These are phyloP conservation scores for Lerista edwardsae DNA, from an alignment of 2,797 vertebrate genomes.

Conservation along the genomic window DNA sequence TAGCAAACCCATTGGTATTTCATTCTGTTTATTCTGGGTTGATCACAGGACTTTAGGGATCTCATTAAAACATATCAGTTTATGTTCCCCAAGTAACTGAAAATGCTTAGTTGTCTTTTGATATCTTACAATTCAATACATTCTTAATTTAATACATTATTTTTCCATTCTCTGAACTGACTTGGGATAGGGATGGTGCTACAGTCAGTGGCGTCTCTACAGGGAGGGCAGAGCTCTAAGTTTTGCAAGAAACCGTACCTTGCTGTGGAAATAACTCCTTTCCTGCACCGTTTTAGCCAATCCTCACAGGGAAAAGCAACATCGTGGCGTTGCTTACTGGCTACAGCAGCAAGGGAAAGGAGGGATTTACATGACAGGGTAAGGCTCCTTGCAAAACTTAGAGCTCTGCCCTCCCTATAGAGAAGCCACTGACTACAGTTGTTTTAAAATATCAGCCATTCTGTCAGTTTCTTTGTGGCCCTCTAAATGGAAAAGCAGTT, in stretches of 20 bases:
- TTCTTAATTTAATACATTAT: constrained; percentile 48
- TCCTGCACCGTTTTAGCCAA: no score
- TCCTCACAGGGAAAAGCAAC: no score
- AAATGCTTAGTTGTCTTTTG: constrained; percentile 73
- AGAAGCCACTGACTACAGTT: no score
- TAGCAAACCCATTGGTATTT: constrained; percentile 68
- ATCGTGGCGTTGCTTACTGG: no score
- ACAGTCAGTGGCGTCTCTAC: no score
- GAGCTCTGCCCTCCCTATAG: no score
- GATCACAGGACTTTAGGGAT: constrained; percentile 74
- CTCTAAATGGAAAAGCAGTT: constrained; percentile 10
- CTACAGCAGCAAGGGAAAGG: no score
- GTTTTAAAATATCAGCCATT: constrained; percentile 57
- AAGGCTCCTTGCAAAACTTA: no score
- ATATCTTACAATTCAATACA: constrained; percentile 75
- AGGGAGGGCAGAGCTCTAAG: no score
- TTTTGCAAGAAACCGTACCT: no score
- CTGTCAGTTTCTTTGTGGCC: constrained; percentile 45
- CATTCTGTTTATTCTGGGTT: constrained; percentile 58
- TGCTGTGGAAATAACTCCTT: no score
- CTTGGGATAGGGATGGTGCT: constrained; percentile 48
- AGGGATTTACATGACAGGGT: no score
- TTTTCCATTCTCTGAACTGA: constrained; percentile 74
- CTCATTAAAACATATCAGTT: constrained; percentile 71
- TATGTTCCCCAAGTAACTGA: constrained; percentile 67